These are phyloP conservation scores for Ceratina japonica DNA, from an alignment of 1,140 invertebrate species.

Conservation along the genomic window DNA sequence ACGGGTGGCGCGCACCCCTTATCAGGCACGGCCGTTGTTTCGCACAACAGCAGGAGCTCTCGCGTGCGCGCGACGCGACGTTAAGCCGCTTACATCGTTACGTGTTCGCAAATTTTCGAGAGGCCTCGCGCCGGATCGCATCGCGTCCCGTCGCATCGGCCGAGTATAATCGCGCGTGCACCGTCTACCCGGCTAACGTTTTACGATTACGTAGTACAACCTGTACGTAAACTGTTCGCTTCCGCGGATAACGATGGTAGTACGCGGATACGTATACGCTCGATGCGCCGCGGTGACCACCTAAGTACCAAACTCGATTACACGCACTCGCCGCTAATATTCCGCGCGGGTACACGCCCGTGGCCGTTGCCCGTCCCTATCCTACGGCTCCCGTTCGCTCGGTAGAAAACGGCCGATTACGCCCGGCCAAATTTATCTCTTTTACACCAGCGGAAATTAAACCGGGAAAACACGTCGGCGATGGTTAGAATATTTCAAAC, in stretches of 20 bases:
- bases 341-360: background rate
- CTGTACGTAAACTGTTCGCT: conserved; percentile 38
- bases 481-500: background rate
- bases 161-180: conserved; percentile 48
- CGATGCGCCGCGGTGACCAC: conserved; percentile 9
- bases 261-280: background rate
- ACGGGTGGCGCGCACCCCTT: conserved; percentile 57
- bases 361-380: too few species aligned
- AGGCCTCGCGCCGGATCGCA: conserved; percentile 39
- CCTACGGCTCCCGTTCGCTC: background rate
- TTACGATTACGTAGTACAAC: conserved; percentile 23
- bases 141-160: conserved; percentile 21
- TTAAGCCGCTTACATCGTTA: conserved; percentile 57
- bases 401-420: background rate
- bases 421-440: conserved; percentile 20
- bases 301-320: conserved; percentile 33
- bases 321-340: conserved; percentile 18
- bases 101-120: conserved; percentile 62
- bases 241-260: conserved; percentile 19
- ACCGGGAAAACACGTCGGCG: background rate
- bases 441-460: conserved; percentile 9
- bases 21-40: conserved; percentile 48
- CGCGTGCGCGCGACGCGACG: conserved; percentile 45
- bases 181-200: conserved; percentile 1
- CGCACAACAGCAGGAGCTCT: conserved; percentile 54